Evolutionary conservation across 2,797 vertebrate species (phyloP).

Genomic region (Furcifer pardalis): DNA sequence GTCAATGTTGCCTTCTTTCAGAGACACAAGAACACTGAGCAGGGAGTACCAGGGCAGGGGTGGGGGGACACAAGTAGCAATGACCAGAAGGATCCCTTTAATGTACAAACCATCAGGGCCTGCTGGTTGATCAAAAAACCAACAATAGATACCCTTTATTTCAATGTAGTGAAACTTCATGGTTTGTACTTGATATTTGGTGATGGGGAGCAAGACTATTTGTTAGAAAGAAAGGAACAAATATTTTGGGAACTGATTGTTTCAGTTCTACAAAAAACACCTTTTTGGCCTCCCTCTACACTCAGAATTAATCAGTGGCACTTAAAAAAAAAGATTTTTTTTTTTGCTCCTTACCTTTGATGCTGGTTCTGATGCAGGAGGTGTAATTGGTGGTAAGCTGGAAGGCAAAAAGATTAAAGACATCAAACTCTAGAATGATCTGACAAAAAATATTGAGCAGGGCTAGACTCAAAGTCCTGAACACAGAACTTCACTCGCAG

Average conservation of each 20-base stretch:
- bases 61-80: too few relatives aligned
- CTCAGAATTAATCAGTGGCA: background rate
- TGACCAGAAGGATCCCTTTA: background rate
- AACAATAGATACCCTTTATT: background rate
- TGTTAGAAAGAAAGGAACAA: background rate
- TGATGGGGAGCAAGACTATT: background rate
- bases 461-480: background rate
- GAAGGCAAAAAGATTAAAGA: slow-evolving; percentile 35
- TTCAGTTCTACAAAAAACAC: background rate
- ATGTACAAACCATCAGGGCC: too few relatives aligned
- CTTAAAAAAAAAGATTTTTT: background rate
- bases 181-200: background rate
- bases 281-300: background rate
- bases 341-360: slow-evolving; percentile 83
- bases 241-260: slow-evolving; percentile 12
- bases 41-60: too few relatives aligned
- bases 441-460: background rate
- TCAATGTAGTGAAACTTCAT: background rate
- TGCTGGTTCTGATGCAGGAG: slow-evolving; percentile 81
- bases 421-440: background rate
- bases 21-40: too few relatives aligned
- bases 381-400: slow-evolving; percentile 87
- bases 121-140: too few relatives aligned
- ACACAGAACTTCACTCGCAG: too few relatives aligned
- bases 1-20: background rate